Evolutionary conservation across 1,140 invertebrate species (phyloP), one percentile per base, ranked within the genome.

Genomic region (Neodiprion virginianus): DNA sequence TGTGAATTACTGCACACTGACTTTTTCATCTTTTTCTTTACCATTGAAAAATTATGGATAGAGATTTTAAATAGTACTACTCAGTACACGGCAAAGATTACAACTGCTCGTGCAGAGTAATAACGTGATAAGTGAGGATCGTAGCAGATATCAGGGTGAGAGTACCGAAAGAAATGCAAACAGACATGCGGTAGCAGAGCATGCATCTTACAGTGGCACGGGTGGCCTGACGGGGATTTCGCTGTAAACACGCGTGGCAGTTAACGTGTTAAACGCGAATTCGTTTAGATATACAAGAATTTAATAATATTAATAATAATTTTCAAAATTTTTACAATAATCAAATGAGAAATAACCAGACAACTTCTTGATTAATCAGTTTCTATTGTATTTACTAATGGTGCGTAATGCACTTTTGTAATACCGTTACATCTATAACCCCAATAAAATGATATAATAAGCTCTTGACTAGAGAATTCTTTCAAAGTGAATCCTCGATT

Each of bases 171-270:
- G 67, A 68, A 68, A 68, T 17, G 17, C 28, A 68, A 68, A 68
- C 67, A 68, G 67, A 11, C 67, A 68, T 68, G 67, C 67, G 17
- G 67, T 11, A 68, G 67, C 67, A 68, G 67, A 70, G 69, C 21
- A 40, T 48, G 69, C 69, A 70, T 70, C 69, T 70, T 70, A 70
- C 69, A 70, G 10, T 70, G 69, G 69, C 69, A 70, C 69, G 69
- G 69, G 69, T 48, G 47, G 4, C 69, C 69, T 70, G 69, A 47
- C 69, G 69, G 69, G 69, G 40, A 70, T 70, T 40, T 70, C 49
- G 69, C 49, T 70, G 4, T 48, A 70, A 70, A 49, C 69, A 70
- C 4, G 4, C 69, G 69, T 48, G 69, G 69, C 69, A 70, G 69
- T 70, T 10, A 70, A 70, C 69, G 69, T 70, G 69, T 5, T 70